These are phyloP conservation scores for Calephelis virginiensis DNA, from an alignment of 1,140 invertebrate genomes.

Conservation along the genomic window DNA sequence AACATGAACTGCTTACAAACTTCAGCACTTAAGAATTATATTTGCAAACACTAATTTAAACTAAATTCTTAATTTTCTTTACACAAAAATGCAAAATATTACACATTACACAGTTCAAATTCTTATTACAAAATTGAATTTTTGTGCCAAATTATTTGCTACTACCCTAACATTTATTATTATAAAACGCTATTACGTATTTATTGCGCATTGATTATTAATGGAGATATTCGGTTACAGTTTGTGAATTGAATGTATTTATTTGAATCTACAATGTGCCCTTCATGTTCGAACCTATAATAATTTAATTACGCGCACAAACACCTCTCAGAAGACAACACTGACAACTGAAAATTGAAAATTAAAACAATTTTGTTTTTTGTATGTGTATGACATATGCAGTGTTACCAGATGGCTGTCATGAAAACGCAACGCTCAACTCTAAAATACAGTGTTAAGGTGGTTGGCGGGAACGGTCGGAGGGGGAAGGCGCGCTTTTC, in stretches of 20 bases:
- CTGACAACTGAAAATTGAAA: background rate
- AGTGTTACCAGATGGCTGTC: background rate
- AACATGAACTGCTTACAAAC: background rate
- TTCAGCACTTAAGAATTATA: background rate
- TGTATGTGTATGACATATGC: too few species aligned
- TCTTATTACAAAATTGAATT: conserved; percentile 1
- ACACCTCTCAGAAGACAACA: background rate
- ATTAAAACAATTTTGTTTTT: background rate
- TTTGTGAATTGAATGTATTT: background rate
- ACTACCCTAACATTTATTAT: conserved; percentile 2
- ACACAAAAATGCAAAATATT: background rate
- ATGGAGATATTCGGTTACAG: background rate
- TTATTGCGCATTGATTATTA: background rate
- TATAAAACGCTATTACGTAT: background rate
- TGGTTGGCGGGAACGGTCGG: too few species aligned
- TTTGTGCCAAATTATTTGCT: conserved; percentile 11
- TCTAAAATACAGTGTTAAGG: too few species aligned
- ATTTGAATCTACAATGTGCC: background rate
- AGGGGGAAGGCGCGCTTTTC: too few species aligned
- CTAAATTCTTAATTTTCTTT: background rate
- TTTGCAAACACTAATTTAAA: background rate
- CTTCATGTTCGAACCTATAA: background rate
- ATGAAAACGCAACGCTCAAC: too few species aligned
- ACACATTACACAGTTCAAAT: background rate
- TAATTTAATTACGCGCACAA: background rate